Evolutionary conservation across 2,797 vertebrate genomes (phyloP).

Genomic region (Girardinus metallicus): DNA sequence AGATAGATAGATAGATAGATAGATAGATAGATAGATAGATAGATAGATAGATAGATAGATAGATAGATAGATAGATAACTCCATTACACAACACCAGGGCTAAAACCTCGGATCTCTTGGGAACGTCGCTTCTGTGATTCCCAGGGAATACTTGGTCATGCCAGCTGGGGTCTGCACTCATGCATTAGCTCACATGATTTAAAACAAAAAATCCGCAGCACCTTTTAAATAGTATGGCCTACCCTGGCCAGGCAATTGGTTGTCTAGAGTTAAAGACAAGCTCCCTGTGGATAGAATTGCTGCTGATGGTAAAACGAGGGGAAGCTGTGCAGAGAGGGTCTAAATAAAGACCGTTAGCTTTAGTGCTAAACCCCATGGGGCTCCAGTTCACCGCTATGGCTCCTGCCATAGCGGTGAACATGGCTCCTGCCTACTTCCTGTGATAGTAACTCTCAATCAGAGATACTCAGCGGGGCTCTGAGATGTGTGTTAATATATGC

Average conservation of each 20-base stretch:
- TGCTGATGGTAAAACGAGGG: constrained; percentile 63
- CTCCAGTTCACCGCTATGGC: constrained; percentile 23
- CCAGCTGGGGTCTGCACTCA: constrained; percentile 70
- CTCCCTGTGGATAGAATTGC: constrained; percentile 50
- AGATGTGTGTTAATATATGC: constrained; percentile 3
- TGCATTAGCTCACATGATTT: constrained; percentile 51
- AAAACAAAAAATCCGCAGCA: constrained; percentile 21
- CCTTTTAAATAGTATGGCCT: constrained; percentile 23
- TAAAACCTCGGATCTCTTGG: constrained; percentile 56
- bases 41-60: neutral
- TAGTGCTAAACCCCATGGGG: constrained; percentile 45
- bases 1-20: neutral
- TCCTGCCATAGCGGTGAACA: no score
- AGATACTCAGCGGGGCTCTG: neutral
- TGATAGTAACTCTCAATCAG: constrained; percentile 40
- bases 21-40: neutral
- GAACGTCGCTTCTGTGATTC: constrained; percentile 63
- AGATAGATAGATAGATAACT: constrained; percentile 6
- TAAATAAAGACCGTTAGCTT: constrained; percentile 64
- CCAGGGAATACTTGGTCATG: constrained; percentile 51
- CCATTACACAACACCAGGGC: constrained; percentile 55
- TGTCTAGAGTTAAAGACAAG: constrained; percentile 11
- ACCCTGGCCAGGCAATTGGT: constrained; percentile 3
- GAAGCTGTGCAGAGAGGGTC: constrained; percentile 48
- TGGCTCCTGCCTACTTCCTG: constrained; percentile 35